Percentiles rank a stretch among this genome's conserved stretches.
phyloP scores from a whole-genome alignment of 2,888 invertebrate genomes.

The Amblyjoppa fuscipennis region DNA sequence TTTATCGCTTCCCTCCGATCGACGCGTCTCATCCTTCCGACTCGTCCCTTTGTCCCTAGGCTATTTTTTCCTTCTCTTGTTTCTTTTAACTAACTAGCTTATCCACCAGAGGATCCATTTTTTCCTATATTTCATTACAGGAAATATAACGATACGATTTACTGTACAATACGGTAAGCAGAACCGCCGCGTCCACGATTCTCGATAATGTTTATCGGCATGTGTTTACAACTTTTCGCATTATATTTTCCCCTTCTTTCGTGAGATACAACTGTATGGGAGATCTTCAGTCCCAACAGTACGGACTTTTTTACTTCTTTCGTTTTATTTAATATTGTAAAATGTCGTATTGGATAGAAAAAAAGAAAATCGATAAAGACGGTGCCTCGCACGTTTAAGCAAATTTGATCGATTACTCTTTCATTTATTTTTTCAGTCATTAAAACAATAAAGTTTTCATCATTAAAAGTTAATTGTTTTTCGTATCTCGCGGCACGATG shows the following conservation, averaged over 20 bases:
- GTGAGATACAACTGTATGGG: neutral
- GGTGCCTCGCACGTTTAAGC: neutral
- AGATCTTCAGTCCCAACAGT: neutral
- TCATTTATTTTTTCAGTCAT: too few relatives aligned
- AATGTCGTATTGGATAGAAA: neutral
- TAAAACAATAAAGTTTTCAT: neutral
- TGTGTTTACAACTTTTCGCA: conserved; percentile 18
- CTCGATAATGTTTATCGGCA: conserved; percentile 29
- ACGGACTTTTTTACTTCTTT: neutral
- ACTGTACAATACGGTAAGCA: neutral
- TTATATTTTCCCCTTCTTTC: neutral
- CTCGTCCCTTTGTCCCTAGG: conserved; percentile 1
- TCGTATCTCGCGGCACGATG: neutral
- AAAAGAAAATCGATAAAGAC: neutral
- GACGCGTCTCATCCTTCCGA: neutral
- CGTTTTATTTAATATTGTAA: neutral
- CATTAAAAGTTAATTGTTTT: neutral
- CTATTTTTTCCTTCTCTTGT: conserved; percentile 44
- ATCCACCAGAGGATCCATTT: conserved; percentile 28
- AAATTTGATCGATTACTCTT: neutral
- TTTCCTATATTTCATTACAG: conserved; percentile 24
- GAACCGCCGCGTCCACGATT: neutral
- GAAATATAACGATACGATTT: conserved; percentile 22
- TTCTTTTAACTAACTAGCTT: conserved; percentile 50
- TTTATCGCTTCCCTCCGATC: conserved; percentile 41